Base-by-base conservation (phyloP, 1,140 invertebrate genomes). In the Rhagoletis pomonella region DNA sequence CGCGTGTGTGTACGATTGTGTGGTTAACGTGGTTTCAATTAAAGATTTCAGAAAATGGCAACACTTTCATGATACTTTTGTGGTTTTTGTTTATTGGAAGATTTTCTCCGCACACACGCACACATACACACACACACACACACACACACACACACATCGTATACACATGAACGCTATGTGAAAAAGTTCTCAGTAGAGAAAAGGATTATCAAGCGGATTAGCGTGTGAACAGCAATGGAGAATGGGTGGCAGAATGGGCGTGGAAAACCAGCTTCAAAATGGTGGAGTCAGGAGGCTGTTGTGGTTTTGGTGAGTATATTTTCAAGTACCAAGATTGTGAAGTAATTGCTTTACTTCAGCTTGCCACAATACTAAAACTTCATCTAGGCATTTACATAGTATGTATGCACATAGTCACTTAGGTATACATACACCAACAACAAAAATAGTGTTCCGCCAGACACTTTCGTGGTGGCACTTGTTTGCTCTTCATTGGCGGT, bases 1-100 rank as follows among this genome's bases (percentile, higher is more conserved):
- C 29, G 29, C 29, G 17, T 10, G 47, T 81, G n/a, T 81, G 10
- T 77, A 50, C 9, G 69, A 10, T 55, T 19, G 47, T 81, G 73
- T 29, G 73, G 73, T 81, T 81, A 81, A 9, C 9, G 73, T 81
- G 73, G 73, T 81, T 81, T 81, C 73, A 81, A 81, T 81, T 81
- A 81, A 81, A 81, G 73, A 81, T 81, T 81, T 81, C 73, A 55
- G 73, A 50, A 81, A 81, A 81, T 81, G 73, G 73, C 73, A 81
- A 81, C 73, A 81, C 73, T 55, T 81, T 81, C 73, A 81, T 81
- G 73, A 81, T 81, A 81, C 73, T 81, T 81, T 81, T 81, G 73
- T 17, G 73, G 73, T 81, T 81, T 81, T 55, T 81, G 73, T 81
- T 81, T 58, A 81, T 81, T 42, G 73, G n/a, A 81, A 81, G 47